A percentile compares a stretch with the other conserved stretches of the same genome.
These are phyloP conservation scores for Kryptolebias ocellatus DNA, from an alignment of 2,797 vertebrate species.

Conservation along the genomic window DNA sequence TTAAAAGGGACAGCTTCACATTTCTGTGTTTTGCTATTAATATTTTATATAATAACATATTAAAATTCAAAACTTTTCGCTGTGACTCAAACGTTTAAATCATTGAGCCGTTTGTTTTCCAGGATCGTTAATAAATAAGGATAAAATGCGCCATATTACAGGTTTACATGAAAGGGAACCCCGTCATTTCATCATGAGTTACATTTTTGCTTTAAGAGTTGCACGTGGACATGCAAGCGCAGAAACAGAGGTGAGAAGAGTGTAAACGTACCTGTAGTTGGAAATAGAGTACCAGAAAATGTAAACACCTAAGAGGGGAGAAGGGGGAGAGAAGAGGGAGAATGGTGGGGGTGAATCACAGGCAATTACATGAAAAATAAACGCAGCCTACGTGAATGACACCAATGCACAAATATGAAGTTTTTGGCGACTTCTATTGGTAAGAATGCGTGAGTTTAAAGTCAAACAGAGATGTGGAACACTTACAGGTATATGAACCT, in stretches of 20 bases:
- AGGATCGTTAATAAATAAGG: too few relatives aligned
- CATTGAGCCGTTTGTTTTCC: too few relatives aligned
- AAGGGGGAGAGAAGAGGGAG: conserved; percentile 56
- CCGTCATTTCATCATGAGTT: conserved; percentile 3
- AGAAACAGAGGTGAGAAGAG: conserved; percentile 8
- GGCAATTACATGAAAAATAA: conserved; percentile 75
- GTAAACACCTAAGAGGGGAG: conserved; percentile 84
- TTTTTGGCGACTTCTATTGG: conserved; percentile 87
- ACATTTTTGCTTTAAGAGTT: conserved; percentile 3
- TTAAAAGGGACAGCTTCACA: conserved; percentile 15
- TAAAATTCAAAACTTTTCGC: too few relatives aligned
- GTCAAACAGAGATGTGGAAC: conserved; percentile 42
- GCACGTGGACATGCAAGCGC: conserved; percentile 14
- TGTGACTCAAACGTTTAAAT: too few relatives aligned
- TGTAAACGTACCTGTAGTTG: conserved; percentile 84
- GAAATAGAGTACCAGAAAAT: conserved; percentile 87
- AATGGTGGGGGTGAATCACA: conserved; percentile 73
- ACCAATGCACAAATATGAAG: conserved; percentile 65
- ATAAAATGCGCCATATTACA: too few relatives aligned
- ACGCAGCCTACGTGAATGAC: conserved; percentile 71
- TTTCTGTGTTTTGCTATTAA: too few relatives aligned
- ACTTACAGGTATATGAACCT: conserved; percentile 88
- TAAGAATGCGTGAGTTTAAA: conserved; percentile 75
- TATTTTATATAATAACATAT: too few relatives aligned
- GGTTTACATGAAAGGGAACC: too few relatives aligned